These are phyloP conservation scores for Drosophila merina DNA, from an alignment of 2,888 invertebrate species.

Conservation along the genomic window DNA sequence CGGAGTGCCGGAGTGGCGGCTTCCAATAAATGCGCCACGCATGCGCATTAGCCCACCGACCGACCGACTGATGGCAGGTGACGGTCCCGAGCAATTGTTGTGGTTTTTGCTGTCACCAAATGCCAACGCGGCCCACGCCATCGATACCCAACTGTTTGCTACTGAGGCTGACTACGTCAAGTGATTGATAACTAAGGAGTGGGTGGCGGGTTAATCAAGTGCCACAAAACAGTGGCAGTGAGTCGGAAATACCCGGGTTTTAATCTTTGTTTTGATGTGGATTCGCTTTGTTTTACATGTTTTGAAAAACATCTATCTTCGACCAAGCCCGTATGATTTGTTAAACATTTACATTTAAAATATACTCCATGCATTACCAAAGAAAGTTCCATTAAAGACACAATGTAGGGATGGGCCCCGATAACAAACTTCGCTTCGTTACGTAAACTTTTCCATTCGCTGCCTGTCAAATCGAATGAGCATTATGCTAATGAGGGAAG, in stretches of 20 bases:
- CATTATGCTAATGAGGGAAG: conserved; percentile 70
- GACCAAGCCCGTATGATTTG: not conserved
- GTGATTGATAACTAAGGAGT: conserved; percentile 43
- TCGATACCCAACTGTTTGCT: conserved; percentile 23
- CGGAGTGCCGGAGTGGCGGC: conserved; percentile 7
- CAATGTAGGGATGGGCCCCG: conserved; percentile 30
- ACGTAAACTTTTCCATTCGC: conserved; percentile 53
- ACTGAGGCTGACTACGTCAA: conserved; percentile 56
- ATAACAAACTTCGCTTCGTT: conserved; percentile 45
- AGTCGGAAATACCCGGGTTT: conserved; percentile 13
- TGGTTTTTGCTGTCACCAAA: conserved; percentile 50
- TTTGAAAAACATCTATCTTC: too few species aligned
- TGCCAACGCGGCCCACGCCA: conserved; percentile 56
- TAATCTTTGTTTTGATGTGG: not conserved
- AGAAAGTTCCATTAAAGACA: conserved; percentile 52
- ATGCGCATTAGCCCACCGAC: conserved; percentile 46
- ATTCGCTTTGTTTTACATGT: too few species aligned
- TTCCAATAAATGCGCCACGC: conserved; percentile 50
- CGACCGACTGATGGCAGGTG: conserved; percentile 7
- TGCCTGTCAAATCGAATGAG: conserved; percentile 62
- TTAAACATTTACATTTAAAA: conserved; percentile 8
- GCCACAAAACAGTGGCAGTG: conserved; percentile 39
- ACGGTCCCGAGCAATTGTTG: conserved; percentile 39
- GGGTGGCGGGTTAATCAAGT: conserved; percentile 30
- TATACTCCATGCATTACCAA: conserved; percentile 40